phyloP scores from a whole-genome alignment of 2,888 invertebrate species.

The Drosophila niveifrons region DNA sequence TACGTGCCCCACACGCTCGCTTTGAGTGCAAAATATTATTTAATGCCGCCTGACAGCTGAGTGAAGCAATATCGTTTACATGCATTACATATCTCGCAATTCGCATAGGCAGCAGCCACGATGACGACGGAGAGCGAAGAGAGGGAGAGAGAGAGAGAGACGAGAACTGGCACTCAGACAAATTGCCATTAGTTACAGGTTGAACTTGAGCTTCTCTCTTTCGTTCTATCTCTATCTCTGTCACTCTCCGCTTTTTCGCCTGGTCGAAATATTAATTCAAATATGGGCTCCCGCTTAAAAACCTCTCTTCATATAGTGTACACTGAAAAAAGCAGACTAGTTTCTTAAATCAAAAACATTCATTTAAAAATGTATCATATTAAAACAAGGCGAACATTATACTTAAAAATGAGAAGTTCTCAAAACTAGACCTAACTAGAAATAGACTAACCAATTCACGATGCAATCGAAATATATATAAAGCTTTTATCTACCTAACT shows the following conservation, averaged over 20 bases:
- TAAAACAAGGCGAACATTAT: no score
- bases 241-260: constrained; percentile 3
- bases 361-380: no score
- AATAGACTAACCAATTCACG: no score
- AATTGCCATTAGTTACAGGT: constrained; percentile 69
- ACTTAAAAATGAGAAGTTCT: no score
- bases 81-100: constrained; percentile 64
- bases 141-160: background rate
- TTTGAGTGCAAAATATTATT: constrained; percentile 74
- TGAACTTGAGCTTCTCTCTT: constrained; percentile 25
- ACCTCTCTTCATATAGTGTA: background rate
- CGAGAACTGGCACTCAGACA: constrained; percentile 62
- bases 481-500: no score
- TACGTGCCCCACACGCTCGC: constrained; percentile 1
- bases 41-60: constrained; percentile 77
- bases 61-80: constrained; percentile 79
- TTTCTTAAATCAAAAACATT: background rate
- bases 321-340: no score
- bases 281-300: constrained; percentile 4
- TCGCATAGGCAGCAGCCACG: constrained; percentile 3
- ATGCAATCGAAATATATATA: no score
- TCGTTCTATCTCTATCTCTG: no score
- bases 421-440: no score
- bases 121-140: background rate
- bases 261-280: constrained; percentile 15